Conservation (phyloP, 2,888 invertebrate species). For the Epinotia nisella region DNA sequence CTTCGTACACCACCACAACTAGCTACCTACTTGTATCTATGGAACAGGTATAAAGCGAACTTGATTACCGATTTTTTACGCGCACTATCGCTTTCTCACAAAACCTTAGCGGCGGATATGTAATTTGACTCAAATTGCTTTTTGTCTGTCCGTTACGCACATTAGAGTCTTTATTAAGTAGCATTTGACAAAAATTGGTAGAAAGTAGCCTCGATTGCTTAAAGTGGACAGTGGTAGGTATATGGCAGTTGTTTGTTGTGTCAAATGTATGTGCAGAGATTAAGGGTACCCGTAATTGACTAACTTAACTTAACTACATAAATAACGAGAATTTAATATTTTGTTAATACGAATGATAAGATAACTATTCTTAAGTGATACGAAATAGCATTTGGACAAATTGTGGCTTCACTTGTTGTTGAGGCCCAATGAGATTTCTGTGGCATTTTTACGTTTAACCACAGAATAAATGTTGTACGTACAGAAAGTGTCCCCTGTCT, state of each 20-base stretch:
- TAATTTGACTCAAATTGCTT: conserved; percentile 47
- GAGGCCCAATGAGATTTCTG: no score
- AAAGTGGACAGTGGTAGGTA: conserved; percentile 41
- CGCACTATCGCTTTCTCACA: conserved; percentile 46
- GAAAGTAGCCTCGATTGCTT: conserved; percentile 40
- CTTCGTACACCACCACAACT: no score
- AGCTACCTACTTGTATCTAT: background rate
- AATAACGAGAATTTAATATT: no score
- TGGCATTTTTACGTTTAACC: no score
- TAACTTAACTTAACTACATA: no score
- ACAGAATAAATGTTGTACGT: no score
- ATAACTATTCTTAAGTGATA: no score
- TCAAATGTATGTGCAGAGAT: conserved; percentile 12
- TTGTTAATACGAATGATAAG: no score
- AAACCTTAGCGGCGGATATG: conserved; percentile 40
- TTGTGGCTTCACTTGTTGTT: no score
- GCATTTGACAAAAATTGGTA: conserved; percentile 43
- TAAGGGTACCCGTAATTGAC: background rate
- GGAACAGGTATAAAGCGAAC: conserved; percentile 26
- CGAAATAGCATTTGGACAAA: no score
- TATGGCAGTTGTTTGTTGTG: conserved; percentile 20
- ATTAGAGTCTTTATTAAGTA: conserved; percentile 41
- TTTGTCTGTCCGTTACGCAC: conserved; percentile 38
- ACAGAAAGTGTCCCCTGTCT: no score
- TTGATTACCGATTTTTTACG: conserved; percentile 25